Base-by-base conservation (phyloP, 2,113 vertebrate species). In the Amia ocellicauda region DNA sequence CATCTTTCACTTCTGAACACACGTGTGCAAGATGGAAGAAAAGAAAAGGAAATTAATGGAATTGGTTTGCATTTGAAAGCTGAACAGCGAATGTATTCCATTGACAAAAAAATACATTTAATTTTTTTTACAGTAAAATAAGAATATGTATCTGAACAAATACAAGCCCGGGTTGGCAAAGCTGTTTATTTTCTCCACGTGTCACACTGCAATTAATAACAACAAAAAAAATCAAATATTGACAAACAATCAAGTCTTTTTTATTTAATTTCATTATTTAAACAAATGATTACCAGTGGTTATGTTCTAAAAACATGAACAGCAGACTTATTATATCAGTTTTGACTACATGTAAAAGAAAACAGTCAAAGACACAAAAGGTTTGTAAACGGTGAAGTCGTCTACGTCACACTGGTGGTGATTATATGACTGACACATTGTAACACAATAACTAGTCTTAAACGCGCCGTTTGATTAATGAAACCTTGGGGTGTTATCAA, bases 111-210 rank as follows among this genome's bases (percentile, higher is more conserved):
- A 23, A 3, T 2, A n/a, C 3, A 29, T 27, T 7, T 54, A 26
- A 8, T 22, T 19, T 9, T 9, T 22, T 1, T 3, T 20, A 52
- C 19, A 52, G 11, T 20, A 52, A 3, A 52, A 22, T 20, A 52
- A 22, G 22, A 52, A 52, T 52, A 52, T 22, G 22, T 10, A 19
- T 10, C 40, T 41, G 4, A 53, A 26, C 22, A 56, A 47, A 40
- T n/a, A 19, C 53, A 49, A 49, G 7, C 53, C 24, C n/a, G 65
- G 47, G 58, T 72, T 52, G 13, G 68, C 43, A 68, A 69, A 64
- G 56, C 3, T 55, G 69, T 83, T 85, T 77, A 80, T 82, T 83
- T 75, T 36, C 49, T 45, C 71, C 58, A 68, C 66, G 9, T 31
- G 67, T 64, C 69, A 78, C 72, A 77, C 72, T 57, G 68, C n/a